phyloP scores from a whole-genome alignment of 2,797 vertebrate genomes.

The Sebastes kiyomatsui region DNA sequence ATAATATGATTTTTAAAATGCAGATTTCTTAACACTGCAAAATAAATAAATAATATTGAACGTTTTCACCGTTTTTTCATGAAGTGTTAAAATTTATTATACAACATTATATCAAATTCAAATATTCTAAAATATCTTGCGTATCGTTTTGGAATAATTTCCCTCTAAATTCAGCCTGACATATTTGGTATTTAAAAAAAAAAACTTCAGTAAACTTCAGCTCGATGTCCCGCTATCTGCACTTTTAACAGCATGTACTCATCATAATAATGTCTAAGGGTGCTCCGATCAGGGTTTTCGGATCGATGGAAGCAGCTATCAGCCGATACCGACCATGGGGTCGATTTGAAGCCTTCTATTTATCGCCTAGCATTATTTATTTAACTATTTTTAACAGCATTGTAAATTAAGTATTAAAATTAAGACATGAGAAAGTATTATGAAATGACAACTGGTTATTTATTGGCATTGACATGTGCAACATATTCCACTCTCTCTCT shows the following conservation, averaged over 20 bases:
- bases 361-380: too few species aligned
- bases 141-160: neutral
- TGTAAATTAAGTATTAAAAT: too few species aligned
- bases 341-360: too few species aligned
- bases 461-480: too few species aligned
- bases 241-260: neutral
- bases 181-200: neutral
- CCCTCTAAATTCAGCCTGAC: neutral
- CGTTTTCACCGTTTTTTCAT: too few species aligned
- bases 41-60: neutral
- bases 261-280: neutral
- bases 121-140: neutral
- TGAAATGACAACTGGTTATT: too few species aligned
- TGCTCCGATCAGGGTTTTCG: too few species aligned
- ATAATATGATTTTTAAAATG: neutral
- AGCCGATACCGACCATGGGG: too few species aligned
- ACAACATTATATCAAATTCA: neutral
- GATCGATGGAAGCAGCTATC: too few species aligned
- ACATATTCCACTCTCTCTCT: too few species aligned
- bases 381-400: too few species aligned
- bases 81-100: neutral
- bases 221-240: conserved; percentile 15
- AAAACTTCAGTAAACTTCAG: neutral
- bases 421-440: too few species aligned
- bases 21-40: neutral